These are phyloP conservation scores for Noctua janthina DNA, from an alignment of 2,888 invertebrate species.

Conservation along the genomic window DNA sequence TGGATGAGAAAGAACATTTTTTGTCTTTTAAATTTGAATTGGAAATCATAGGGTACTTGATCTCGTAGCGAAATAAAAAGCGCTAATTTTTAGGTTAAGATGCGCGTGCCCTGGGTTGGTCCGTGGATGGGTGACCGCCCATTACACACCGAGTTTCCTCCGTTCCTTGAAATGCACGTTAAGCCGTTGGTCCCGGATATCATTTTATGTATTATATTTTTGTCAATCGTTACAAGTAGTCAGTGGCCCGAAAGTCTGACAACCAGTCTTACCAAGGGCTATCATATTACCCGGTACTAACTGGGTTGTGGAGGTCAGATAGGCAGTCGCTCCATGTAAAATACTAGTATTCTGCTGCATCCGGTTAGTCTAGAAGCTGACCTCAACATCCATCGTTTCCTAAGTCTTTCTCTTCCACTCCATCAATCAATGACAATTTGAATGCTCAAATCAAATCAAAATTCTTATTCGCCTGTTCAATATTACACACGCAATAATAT, in stretches of 20 bases:
- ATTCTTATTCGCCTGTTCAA: not conserved
- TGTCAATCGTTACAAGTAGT: too few species aligned
- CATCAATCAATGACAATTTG: not conserved
- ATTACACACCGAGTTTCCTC: not conserved
- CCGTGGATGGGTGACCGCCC: not conserved
- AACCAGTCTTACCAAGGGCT: not conserved
- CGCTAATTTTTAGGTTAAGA: not conserved
- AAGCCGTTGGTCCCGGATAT: not conserved
- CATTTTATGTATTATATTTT: not conserved
- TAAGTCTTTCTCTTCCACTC: not conserved
- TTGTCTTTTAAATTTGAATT: not conserved
- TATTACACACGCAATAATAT: conserved; percentile 4
- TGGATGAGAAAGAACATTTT: not conserved
- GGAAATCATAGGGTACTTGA: not conserved
- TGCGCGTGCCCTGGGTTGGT: not conserved
- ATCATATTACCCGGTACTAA: not conserved
- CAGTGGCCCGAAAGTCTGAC: not conserved
- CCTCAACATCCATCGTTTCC: not conserved
- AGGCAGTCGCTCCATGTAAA: too few species aligned
- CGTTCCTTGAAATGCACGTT: not conserved
- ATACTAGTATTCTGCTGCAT: too few species aligned
- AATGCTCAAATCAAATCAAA: not conserved
- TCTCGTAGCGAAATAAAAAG: not conserved
- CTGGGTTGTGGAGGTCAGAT: not conserved
- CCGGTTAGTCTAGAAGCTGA: too few species aligned